These are phyloP conservation scores for Tauraco erythrolophus DNA, from an alignment of 2,113 vertebrate species.

Conservation along the genomic window DNA sequence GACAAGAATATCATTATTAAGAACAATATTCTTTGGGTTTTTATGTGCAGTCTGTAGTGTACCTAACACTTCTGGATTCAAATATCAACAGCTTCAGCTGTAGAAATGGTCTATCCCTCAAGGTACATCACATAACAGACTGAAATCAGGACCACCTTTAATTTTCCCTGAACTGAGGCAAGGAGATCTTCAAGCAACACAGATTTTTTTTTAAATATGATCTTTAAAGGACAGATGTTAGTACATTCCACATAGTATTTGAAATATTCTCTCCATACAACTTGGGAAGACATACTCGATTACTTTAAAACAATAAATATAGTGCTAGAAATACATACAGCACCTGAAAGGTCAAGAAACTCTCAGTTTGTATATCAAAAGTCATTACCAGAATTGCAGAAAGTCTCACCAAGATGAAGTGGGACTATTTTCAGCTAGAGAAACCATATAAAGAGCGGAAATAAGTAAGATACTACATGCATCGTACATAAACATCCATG, in stretches of 20 bases:
- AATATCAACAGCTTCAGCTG: background rate
- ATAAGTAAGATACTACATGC: background rate
- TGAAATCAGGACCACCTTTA: background rate
- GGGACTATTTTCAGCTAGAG: background rate
- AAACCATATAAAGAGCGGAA: background rate
- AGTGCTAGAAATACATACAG: background rate
- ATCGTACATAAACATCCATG: background rate
- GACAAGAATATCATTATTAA: constrained; percentile 75
- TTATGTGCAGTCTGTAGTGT: constrained; percentile 75
- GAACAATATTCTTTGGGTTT: constrained; percentile 85
- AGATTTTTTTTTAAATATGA: background rate
- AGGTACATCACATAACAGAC: background rate
- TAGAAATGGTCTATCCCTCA: background rate
- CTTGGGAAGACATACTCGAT: background rate
- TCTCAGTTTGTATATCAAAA: background rate
- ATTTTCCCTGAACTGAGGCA: accelerated
- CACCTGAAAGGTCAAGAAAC: background rate
- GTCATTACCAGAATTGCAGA: background rate
- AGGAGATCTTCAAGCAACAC: background rate
- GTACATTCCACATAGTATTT: background rate
- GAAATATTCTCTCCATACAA: background rate
- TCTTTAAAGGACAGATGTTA: background rate
- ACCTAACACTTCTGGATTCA: background rate
- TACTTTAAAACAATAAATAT: background rate
- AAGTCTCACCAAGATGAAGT: background rate